Evolutionary conservation across 2,797 vertebrate species (phyloP), one percentile per base, ranked within the genome.

Genomic region (Etheostoma nigrum): DNA sequence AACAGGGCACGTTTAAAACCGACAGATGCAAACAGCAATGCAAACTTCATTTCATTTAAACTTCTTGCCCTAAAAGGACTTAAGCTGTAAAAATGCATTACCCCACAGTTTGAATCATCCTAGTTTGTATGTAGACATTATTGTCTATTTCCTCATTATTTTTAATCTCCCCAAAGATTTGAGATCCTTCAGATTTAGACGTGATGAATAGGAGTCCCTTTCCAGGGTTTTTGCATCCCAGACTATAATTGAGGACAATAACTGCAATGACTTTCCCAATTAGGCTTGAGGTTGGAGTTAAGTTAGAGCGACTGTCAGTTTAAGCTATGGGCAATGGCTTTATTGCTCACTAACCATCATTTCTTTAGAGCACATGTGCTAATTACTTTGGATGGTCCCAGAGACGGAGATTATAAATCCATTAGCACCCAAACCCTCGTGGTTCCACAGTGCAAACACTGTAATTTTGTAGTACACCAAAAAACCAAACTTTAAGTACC

Each of bases 311-410:
- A 95, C 94, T 96, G 96, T 96, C 96, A 96, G 93, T 95, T 95
- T 92, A 92, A 94, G 92, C 94, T 94, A 96, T 95, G 95, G 95
- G 94, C 97, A 97, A 97, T 96, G 96, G 95, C 95, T 98, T 98
- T 97, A 98, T 97, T 97, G 96, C 96, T 96, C 96, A 96, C 96
- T 96, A 98, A 97, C 97, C 96, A 96, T 95, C 95, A 96, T 96
- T 96, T 96, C 95, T 96, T 97, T 96, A 95, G 95, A 96, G 96
- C 95, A 95, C 93, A 96, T 96, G 96, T 96, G 96, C 96, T 98
- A 98, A 98, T 97, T 97, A 97, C 95, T 95, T 89, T 95, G 94
- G 94, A 97, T 95, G 94, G 95, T 95, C 93, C 91, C 95, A 86
- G 92, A 95, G 95, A 96, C 94, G 93, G 94, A 96, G 95, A 96